Percentiles rank a stretch among this genome's conserved stretches.
Conservation (phyloP, 2,113 vertebrate genomes). For the Dicerorhinus sumatrensis region DNA sequence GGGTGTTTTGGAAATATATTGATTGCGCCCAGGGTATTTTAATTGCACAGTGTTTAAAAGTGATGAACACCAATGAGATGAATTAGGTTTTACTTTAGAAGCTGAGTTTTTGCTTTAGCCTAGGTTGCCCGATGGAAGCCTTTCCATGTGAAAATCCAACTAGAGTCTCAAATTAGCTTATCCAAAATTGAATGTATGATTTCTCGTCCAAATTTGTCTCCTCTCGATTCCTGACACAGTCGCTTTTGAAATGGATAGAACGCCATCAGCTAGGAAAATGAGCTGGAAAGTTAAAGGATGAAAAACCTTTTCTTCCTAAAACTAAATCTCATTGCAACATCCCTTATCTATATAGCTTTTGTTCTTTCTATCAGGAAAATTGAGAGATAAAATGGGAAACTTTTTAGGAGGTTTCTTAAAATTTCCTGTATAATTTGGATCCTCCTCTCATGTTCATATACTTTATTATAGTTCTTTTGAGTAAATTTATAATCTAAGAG, state of each 20-base stretch:
- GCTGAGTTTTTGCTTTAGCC: not conserved
- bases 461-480: not conserved
- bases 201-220: not conserved
- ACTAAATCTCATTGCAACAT: not conserved
- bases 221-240: not conserved
- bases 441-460: not conserved
- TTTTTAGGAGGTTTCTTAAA: conserved; percentile 33
- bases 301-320: conserved; percentile 11
- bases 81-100: not conserved
- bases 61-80: not conserved
- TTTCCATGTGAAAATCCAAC: not conserved
- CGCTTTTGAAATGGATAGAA: not conserved
- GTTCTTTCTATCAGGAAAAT: conserved; percentile 27
- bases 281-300: conserved; percentile 22
- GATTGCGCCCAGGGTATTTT: not conserved
- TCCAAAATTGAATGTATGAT: not conserved
- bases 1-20: not conserved
- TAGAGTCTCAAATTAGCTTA: not conserved
- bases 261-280: not conserved
- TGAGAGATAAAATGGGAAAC: not conserved
- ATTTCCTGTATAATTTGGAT: not conserved
- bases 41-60: not conserved
- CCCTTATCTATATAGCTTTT: not conserved
- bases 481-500: not conserved
- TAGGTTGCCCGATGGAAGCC: not conserved